Evolutionary conservation across 2,888 invertebrate species (phyloP), one percentile per base, ranked within the genome.

Genomic region (Orthonychiurus folsomi): DNA sequence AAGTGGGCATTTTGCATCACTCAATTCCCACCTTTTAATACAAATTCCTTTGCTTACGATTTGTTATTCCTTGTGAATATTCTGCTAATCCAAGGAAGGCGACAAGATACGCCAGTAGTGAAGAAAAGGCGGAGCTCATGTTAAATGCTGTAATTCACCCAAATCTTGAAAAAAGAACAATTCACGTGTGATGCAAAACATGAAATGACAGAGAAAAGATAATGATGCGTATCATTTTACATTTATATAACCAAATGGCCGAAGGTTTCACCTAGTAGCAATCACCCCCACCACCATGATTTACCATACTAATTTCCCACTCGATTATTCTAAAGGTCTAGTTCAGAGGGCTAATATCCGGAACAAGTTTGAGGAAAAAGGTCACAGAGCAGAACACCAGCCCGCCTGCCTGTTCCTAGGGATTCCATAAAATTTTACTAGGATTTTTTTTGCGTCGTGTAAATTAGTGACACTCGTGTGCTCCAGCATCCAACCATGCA

Each of bases 311-410:
- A 37, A 37, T n/a, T n/a, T n/a, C n/a, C n/a, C n/a, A n/a, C n/a
- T n/a, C n/a, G n/a, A n/a, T 55, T 12, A 55, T 27, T 56, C 56
- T 21, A 56, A 56, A 56, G 56, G 56, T 56, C 56, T 56, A 56
- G 56, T 56, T 56, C 56, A 56, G 3, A 9, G n/a, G 28, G 27
- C 55, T n/a, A 52, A 21, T 21, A 52, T 52, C 52, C 52, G 52
- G 52, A 52, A 52, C 52, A 52, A 52, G 15, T 37, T 37, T 15
- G 9, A 5, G 9, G 5, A 15, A 37, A 37, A 37, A 37, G 37
- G 37, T 37, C 37, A 37, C 37, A 37, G 5, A 5, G 15, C 37
- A 9, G 5, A 5, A 15, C 37, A 37, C 5, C 37, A 37, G 37
- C 9, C 37, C 5, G 37, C 9, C 37, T n/a, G n/a, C n/a, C n/a